Percentiles rank a stretch among this genome's conserved stretches.
Evolutionary conservation across 2,888 invertebrate species (phyloP).

Genomic region (Archips xylosteana): DNA sequence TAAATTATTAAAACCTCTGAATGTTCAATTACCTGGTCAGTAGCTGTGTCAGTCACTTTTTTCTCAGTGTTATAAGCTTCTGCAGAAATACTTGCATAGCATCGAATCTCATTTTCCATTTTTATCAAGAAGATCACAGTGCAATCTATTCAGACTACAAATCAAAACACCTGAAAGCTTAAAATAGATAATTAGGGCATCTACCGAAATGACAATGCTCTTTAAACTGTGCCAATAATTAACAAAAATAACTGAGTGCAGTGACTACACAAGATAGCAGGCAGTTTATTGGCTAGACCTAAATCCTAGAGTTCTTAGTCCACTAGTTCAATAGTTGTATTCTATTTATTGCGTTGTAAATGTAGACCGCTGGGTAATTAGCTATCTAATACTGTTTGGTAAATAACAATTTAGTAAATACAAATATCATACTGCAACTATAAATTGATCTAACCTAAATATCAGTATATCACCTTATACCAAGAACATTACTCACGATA

Average conservation of each 20-base stretch:
- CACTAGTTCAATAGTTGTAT: conserved; percentile 10
- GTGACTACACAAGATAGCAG: conserved; percentile 1
- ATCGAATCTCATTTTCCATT: conserved; percentile 74
- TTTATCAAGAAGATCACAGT: conserved; percentile 33
- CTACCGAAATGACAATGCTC: not conserved
- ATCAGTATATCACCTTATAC: not conserved
- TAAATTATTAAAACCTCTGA: no score
- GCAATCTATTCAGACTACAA: not conserved
- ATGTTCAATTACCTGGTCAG: conserved; percentile 67
- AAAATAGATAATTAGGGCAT: conserved; percentile 9
- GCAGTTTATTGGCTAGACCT: conserved; percentile 1
- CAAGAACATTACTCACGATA: not conserved
- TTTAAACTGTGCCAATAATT: conserved; percentile 20
- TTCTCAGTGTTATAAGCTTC: conserved; percentile 87
- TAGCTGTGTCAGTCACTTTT: conserved; percentile 70
- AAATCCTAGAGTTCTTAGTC: conserved; percentile 2
- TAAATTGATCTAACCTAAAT: not conserved
- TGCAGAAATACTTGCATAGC: conserved; percentile 65
- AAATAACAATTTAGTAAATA: not conserved
- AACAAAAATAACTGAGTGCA: conserved; percentile 18
- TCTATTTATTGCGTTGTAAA: conserved; percentile 36
- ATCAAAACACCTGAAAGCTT: conserved; percentile 22
- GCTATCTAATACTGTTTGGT: not conserved
- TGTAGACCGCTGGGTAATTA: conserved; percentile 13
- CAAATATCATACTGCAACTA: not conserved